Percentiles rank a stretch among this genome's conserved stretches.
Evolutionary conservation across 2,113 vertebrate genomes (phyloP).

Genomic region (Xyrauchen texanus): DNA sequence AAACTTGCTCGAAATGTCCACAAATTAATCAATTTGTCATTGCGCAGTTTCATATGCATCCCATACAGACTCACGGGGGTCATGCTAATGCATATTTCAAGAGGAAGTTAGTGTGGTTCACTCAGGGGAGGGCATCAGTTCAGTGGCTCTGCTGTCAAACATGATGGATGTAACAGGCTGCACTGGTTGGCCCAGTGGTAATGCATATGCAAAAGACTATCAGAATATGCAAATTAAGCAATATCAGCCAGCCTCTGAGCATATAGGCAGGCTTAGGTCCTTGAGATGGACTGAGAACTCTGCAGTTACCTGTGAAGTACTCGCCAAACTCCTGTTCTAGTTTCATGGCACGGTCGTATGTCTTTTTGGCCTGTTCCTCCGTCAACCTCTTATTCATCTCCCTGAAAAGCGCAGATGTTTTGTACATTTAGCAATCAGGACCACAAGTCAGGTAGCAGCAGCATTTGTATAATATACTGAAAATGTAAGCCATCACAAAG

Average conservation of each 20-base stretch:
- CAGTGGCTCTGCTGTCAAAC: conserved; percentile 7
- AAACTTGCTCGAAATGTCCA: neutral
- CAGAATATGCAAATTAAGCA: conserved; percentile 34
- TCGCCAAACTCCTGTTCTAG: conserved; percentile 98
- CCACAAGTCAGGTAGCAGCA: no score
- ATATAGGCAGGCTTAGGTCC: neutral
- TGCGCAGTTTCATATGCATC: neutral
- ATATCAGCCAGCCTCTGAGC: neutral
- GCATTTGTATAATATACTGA: neutral
- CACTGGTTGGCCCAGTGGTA: conserved; percentile 23
- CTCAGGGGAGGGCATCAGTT: neutral
- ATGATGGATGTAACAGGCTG: conserved; percentile 18
- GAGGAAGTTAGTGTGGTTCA: neutral
- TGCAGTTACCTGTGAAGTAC: conserved; percentile 91
- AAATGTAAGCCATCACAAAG: neutral
- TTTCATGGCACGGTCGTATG: conserved; percentile 90
- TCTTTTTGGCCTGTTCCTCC: conserved; percentile 97
- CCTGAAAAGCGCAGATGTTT: conserved; percentile 67
- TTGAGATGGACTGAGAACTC: neutral
- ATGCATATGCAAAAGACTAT: conserved; percentile 33
- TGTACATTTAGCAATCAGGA: no score
- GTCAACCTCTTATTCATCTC: conserved; percentile 97
- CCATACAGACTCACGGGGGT: conserved; percentile 8
- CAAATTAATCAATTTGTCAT: neutral
- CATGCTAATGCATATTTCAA: conserved; percentile 39